Evolutionary conservation across 2,888 invertebrate genomes (phyloP).

Genomic region (Leptinotarsa tumamoca): DNA sequence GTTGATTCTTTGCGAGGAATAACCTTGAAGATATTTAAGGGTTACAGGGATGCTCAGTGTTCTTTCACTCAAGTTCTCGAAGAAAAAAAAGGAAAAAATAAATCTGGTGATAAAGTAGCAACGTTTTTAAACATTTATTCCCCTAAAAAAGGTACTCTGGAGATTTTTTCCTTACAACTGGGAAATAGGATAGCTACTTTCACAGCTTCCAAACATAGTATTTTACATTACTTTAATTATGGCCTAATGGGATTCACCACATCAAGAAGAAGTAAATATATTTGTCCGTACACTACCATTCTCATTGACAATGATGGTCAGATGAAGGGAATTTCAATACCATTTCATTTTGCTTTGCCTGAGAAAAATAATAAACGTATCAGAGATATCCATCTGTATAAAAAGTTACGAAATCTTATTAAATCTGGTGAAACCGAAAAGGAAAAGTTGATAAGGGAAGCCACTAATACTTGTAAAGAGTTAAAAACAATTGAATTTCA

Average conservation of each 20-base stretch:
- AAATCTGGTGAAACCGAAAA: conserved; percentile 68
- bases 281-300: conserved; percentile 78
- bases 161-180: conserved; percentile 92
- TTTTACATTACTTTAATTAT: conserved; percentile 83
- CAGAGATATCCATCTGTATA: conserved; percentile 87
- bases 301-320: conserved; percentile 87
- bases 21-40: conserved; percentile 91
- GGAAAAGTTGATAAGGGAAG: conserved; percentile 69
- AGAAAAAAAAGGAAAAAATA: conserved; percentile 65
- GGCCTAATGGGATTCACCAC: conserved; percentile 80
- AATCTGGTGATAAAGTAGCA: conserved; percentile 68
- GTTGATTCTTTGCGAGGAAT: conserved; percentile 85
- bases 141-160: conserved; percentile 90
- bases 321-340: conserved; percentile 85
- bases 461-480: conserved; percentile 72
- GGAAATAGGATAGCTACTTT: conserved; percentile 93
- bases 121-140: conserved; percentile 94
- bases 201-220: conserved; percentile 87
- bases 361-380: conserved; percentile 89
- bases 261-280: conserved; percentile 69
- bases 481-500: conserved; percentile 80
- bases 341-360: conserved; percentile 91
- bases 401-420: conserved; percentile 78
- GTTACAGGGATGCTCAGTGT: conserved; percentile 95
- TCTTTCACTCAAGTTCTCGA: conserved; percentile 90